phyloP scores from a whole-genome alignment of 2,888 invertebrate species.

The Parnassius glacialis region DNA sequence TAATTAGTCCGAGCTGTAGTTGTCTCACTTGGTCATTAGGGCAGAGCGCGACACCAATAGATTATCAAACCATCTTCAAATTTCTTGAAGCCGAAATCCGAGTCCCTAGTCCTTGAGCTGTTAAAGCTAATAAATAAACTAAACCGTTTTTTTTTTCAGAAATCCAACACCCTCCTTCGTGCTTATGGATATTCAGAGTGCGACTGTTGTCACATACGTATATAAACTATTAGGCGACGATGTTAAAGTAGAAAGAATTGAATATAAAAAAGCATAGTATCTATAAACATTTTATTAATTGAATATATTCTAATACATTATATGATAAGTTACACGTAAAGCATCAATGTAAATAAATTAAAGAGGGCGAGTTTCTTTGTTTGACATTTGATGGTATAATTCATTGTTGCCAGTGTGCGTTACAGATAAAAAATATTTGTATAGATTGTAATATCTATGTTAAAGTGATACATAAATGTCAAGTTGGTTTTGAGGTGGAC shows the following conservation, averaged over 20 bases:
- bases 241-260: slow-evolving; percentile 99
- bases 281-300: slow-evolving; percentile 2
- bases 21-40: too few relatives aligned
- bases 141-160: slow-evolving; percentile 74
- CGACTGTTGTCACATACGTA: slow-evolving; percentile 98
- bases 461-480: too few relatives aligned
- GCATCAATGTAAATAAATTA: slow-evolving; percentile 6
- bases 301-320: slow-evolving; percentile 6
- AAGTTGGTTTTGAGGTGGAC: too few relatives aligned
- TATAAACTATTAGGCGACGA: slow-evolving; percentile 98
- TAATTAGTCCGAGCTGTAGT: too few relatives aligned
- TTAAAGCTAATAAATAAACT: too few relatives aligned
- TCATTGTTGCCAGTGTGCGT: not conserved
- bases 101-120: too few relatives aligned
- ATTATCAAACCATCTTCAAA: too few relatives aligned
- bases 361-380: not conserved
- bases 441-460: too few relatives aligned
- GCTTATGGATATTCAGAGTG: slow-evolving; percentile 98
- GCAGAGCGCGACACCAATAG: too few relatives aligned
- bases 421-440: not conserved
- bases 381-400: not conserved
- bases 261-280: slow-evolving; percentile 93
- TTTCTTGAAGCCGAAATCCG: too few relatives aligned
- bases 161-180: slow-evolving; percentile 97
- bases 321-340: slow-evolving; percentile 5